A percentile compares a stretch with the other conserved stretches of the same genome.
These are phyloP conservation scores for Mystacides longicornis DNA, from an alignment of 2,888 invertebrate species.

Conservation along the genomic window DNA sequence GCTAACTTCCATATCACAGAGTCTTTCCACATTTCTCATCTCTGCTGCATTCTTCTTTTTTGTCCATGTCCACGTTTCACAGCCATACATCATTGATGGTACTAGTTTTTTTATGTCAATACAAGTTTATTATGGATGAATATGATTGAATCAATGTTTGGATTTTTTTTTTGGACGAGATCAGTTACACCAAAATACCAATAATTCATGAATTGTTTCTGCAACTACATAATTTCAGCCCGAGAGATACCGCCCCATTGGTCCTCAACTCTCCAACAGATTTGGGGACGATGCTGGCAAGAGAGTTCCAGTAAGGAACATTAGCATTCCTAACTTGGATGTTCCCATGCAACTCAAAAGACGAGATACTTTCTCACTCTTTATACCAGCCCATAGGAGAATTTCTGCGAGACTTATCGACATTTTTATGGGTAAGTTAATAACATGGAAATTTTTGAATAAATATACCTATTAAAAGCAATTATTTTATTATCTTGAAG, in stretches of 20 bases:
- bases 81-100: too few species aligned
- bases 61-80: too few species aligned
- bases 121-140: neutral
- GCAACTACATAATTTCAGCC: constrained; percentile 29
- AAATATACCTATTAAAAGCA: too few species aligned
- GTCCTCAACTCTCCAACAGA: constrained; percentile 47
- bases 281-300: constrained; percentile 48
- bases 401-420: constrained; percentile 62
- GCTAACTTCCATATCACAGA: too few species aligned
- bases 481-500: too few species aligned
- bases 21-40: too few species aligned
- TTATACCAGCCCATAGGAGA: constrained; percentile 59
- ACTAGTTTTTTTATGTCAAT: too few species aligned
- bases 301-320: constrained; percentile 51
- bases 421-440: constrained; percentile 57
- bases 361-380: constrained; percentile 62
- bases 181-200: too few species aligned
- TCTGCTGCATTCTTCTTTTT: too few species aligned
- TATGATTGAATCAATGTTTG: too few species aligned
- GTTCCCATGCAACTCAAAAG: constrained; percentile 55
- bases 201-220: neutral
- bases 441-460: too few species aligned
- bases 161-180: too few species aligned
- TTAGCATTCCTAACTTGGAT: constrained; percentile 56
- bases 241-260: constrained; percentile 45